Base-by-base conservation (phyloP, 2,888 invertebrate species). In the Acrobasis consociella region DNA sequence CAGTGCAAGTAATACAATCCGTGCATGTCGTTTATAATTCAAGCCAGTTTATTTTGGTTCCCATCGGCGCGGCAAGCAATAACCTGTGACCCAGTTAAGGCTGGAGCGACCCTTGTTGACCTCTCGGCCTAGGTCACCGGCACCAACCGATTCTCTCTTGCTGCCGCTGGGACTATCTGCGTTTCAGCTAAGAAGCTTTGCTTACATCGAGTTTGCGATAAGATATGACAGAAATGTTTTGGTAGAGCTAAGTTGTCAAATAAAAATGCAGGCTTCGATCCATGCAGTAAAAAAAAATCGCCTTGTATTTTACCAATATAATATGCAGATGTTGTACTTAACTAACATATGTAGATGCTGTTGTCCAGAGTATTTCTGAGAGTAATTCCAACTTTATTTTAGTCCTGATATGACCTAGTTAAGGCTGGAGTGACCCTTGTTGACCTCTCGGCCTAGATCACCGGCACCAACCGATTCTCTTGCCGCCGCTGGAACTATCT, bases 341-440 rank as follows among this genome's bases (percentile, higher is more conserved):
- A n/a, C n/a, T n/a, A n/a, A n/a, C n/a, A n/a, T n/a, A n/a, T n/a
- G n/a, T n/a, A n/a, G n/a, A n/a, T n/a, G n/a, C n/a, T n/a, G n/a
- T n/a, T n/a, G n/a, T n/a, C n/a, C n/a, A n/a, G n/a, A n/a, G n/a
- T n/a, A n/a, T n/a, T n/a, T n/a, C n/a, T n/a, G n/a, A n/a, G n/a
- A n/a, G n/a, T n/a, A n/a, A n/a, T n/a, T n/a, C n/a, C n/a, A n/a
- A n/a, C n/a, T n/a, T n/a, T n/a, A n/a, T n/a, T n/a, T n/a, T n/a
- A n/a, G n/a, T n/a, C n/a, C n/a, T n/a, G n/a, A n/a, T n/a, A n/a
- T 76, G 89, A 86, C 91, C 90, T 71, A 87, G 85, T 85, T 90
- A 72, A 78, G 71, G 76, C 79, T 83, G 75, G 78, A 75, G 68
- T 80, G 87, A 86, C 87, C 87, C 75, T 77, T 62, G 82, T 80